phyloP scores from a whole-genome alignment of 2,797 vertebrate genomes.

The Paratrypauchen microcephalus region DNA sequence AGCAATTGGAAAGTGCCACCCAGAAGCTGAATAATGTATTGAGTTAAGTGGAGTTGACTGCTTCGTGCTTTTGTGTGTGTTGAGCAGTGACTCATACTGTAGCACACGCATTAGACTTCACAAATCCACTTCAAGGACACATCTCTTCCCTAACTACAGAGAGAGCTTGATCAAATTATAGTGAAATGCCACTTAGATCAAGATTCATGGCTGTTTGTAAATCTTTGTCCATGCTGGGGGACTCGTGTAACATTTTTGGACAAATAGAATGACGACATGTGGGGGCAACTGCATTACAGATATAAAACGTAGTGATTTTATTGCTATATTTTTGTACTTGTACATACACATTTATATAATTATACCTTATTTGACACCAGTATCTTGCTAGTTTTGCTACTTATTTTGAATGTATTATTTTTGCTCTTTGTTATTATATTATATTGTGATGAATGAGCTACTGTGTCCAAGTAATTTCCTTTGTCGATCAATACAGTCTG shows the following conservation, averaged over 20 bases:
- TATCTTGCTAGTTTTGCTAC: no score
- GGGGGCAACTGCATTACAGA: not conserved
- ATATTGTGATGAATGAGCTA: no score
- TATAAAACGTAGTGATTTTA: no score
- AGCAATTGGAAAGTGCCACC: slow-evolving; percentile 1
- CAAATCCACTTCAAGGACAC: not conserved
- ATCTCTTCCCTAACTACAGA: not conserved
- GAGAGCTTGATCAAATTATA: not conserved
- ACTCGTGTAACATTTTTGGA: not conserved
- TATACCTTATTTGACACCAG: no score
- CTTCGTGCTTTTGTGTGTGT: slow-evolving; percentile 3
- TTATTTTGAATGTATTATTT: no score
- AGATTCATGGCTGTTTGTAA: not conserved
- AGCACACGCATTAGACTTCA: not conserved
- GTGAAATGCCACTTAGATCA: not conserved
- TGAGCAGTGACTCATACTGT: slow-evolving; percentile 3
- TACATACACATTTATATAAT: no score
- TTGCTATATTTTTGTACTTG: no score
- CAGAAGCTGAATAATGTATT: slow-evolving; percentile 4
- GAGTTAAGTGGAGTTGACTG: slow-evolving; percentile 10
- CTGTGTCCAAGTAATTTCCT: no score
- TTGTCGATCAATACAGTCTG: no score
- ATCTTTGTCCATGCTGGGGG: not conserved
- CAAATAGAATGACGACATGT: not conserved
- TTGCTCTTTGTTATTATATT: no score